phyloP scores from a whole-genome alignment of 2,888 invertebrate species.

The Drosophila atroscutellata region DNA sequence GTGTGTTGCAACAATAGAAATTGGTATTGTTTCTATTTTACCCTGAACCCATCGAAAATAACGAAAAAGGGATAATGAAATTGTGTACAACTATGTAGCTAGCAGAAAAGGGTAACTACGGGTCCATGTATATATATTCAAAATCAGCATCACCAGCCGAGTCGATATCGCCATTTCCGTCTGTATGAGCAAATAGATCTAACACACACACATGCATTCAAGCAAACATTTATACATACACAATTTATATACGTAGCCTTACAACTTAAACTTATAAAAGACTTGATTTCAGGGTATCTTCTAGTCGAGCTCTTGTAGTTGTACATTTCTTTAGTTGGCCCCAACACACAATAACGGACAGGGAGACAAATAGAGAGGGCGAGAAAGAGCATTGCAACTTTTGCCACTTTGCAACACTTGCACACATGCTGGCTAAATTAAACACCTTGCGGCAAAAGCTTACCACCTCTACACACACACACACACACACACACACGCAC shows the following conservation, averaged over 20 bases:
- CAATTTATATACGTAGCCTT: neutral
- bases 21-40: constrained; percentile 55
- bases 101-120: neutral
- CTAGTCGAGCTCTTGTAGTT: neutral
- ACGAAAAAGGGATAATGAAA: neutral
- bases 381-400: constrained; percentile 50
- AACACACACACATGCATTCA: neutral
- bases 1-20: constrained; percentile 55
- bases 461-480: constrained; percentile 26
- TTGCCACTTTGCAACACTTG: constrained; percentile 70
- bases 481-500: neutral
- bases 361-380: neutral
- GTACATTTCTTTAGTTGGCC: neutral
- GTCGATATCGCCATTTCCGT: neutral
- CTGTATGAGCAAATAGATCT: too few species aligned
- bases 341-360: neutral
- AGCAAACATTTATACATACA: neutral
- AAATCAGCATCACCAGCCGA: neutral
- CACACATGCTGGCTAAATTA: constrained; percentile 62
- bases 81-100: neutral
- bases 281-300: neutral
- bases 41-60: neutral
- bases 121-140: neutral
- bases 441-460: constrained; percentile 53
- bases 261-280: neutral